Evolutionary conservation across 2,113 vertebrate species (phyloP).

Genomic region (Marcusenius ussheri): DNA sequence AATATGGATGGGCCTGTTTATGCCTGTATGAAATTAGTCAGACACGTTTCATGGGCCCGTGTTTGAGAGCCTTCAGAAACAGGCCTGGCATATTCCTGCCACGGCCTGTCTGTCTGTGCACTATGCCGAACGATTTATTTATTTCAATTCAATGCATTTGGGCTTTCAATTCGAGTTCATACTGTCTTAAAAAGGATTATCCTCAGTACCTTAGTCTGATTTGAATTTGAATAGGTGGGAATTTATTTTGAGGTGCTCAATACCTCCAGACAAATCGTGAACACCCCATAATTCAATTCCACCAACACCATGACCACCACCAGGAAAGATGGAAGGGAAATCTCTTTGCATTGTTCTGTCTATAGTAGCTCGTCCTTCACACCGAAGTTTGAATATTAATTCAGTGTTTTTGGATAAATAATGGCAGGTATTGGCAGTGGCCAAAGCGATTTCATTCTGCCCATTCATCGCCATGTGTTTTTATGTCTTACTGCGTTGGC

Average conservation of each 20-base stretch:
- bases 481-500: conserved; percentile 48
- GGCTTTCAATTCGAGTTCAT: conserved; percentile 57
- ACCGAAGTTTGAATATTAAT: conserved; percentile 55
- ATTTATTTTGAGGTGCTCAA: conserved; percentile 68
- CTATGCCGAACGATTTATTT: conserved; percentile 50
- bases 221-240: conserved; percentile 74
- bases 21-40: conserved; percentile 53
- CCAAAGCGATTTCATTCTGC: conserved; percentile 41
- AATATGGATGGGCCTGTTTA: conserved; percentile 67
- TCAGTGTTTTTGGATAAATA: conserved; percentile 43
- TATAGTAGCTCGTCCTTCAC: conserved; percentile 52
- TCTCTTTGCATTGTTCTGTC: conserved; percentile 61
- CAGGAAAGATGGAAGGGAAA: conserved; percentile 54
- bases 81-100: conserved; percentile 45
- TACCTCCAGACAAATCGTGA: conserved; percentile 65
- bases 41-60: conserved; percentile 53
- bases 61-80: conserved; percentile 39
- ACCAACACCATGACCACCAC: conserved; percentile 36
- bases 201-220: conserved; percentile 67
- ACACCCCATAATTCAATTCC: conserved; percentile 66
- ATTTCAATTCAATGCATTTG: conserved; percentile 54
- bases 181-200: conserved; percentile 68
- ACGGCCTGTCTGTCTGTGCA: conserved; percentile 49
- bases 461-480: conserved; percentile 49
- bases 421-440: conserved; percentile 42